Percentiles rank a stretch among this genome's conserved stretches.
phyloP scores from a whole-genome alignment of 2,797 vertebrate species.

The Anguilla pacifica region DNA sequence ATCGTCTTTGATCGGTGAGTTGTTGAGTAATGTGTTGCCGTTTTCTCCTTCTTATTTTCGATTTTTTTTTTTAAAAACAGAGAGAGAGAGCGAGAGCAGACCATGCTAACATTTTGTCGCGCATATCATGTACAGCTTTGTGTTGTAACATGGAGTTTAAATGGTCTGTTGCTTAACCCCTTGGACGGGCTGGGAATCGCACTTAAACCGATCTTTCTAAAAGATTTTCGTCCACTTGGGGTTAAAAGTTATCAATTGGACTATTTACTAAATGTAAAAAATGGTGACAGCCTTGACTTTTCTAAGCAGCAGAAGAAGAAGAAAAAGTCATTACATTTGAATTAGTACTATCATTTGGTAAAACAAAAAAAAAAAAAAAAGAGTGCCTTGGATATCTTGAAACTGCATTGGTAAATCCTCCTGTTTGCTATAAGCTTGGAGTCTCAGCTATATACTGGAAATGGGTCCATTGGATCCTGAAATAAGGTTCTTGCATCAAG shows the following conservation, averaged over 20 bases:
- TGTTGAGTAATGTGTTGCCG: constrained; percentile 87
- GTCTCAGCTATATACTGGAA: constrained; percentile 78
- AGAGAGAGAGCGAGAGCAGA: constrained; percentile 58
- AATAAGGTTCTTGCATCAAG: constrained; percentile 83
- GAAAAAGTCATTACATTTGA: constrained; percentile 67
- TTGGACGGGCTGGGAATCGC: constrained; percentile 81
- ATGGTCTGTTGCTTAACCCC: constrained; percentile 81
- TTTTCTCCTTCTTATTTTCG: constrained; percentile 70
- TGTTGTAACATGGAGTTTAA: constrained; percentile 78
- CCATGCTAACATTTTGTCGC: constrained; percentile 91
- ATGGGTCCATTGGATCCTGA: constrained; percentile 77
- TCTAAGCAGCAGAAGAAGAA: constrained; percentile 50
- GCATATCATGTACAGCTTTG: constrained; percentile 97
- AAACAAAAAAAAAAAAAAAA: constrained; percentile 71
- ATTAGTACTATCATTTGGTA: constrained; percentile 83
- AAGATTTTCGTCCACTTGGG: constrained; percentile 76
- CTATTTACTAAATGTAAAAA: constrained; percentile 71
- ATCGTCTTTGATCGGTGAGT: constrained; percentile 87
- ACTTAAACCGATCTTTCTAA: constrained; percentile 74
- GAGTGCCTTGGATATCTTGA: constrained; percentile 95
- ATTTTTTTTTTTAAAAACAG: constrained; percentile 73
- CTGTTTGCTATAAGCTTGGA: constrained; percentile 86
- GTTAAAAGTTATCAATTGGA: constrained; percentile 72
- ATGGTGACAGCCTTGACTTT: constrained; percentile 75
- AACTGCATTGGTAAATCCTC: constrained; percentile 84